phyloP scores from a whole-genome alignment of 92 coral and sea anemone genomes.

The Galaxea fascicularis region DNA sequence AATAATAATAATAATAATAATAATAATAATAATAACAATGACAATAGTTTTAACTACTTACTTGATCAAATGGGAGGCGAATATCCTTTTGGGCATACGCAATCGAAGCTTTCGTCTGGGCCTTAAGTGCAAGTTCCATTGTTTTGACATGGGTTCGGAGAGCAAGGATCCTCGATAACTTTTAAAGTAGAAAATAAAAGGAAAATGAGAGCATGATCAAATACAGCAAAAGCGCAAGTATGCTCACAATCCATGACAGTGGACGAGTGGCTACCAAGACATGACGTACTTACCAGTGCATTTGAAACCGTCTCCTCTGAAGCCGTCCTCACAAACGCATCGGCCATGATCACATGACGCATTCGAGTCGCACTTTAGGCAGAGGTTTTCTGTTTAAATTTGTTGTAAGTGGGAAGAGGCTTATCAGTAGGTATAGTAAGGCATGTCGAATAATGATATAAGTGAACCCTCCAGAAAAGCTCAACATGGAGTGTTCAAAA shows the following conservation, averaged over 20 bases:
- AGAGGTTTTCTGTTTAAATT: conserved; percentile 65
- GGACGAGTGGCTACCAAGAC: too few species aligned
- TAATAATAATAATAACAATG: too few species aligned
- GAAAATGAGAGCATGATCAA: background rate
- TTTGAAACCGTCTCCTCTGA: conserved; percentile 80
- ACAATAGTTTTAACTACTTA: conserved; percentile 26
- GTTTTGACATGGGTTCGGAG: conserved; percentile 90
- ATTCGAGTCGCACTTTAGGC: conserved; percentile 78
- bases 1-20: too few species aligned
- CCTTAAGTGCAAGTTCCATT: conserved; percentile 86
- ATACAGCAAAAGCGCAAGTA: background rate
- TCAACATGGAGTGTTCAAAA: too few species aligned
- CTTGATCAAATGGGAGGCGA: conserved; percentile 87
- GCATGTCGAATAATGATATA: background rate
- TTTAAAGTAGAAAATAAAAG: background rate
- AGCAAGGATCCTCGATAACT: conserved; percentile 77
- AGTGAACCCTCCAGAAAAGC: too few species aligned
- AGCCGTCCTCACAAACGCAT: conserved; percentile 85
- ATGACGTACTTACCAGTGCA: conserved; percentile 68
- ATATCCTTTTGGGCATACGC: conserved; percentile 83
- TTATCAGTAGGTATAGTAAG: background rate
- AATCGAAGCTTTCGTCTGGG: conserved; percentile 90
- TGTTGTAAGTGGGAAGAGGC: background rate
- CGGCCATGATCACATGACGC: conserved; percentile 78
- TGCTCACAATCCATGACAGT: too few species aligned